Conservation (phyloP, 2,113 vertebrate species). For the Ciconia maguari region DNA sequence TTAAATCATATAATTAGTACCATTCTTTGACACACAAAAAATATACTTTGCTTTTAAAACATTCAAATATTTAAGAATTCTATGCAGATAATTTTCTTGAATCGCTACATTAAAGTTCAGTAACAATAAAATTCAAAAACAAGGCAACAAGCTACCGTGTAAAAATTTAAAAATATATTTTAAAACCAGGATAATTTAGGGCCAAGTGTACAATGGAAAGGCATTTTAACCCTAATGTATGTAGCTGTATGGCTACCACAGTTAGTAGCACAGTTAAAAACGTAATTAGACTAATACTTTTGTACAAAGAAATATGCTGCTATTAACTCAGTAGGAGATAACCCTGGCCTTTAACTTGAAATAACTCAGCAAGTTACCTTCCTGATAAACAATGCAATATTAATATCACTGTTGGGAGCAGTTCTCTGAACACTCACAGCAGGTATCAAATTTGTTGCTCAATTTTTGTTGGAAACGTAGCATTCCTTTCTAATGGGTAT, state of each 20-base stretch:
- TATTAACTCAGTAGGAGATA: slow-evolving; percentile 60
- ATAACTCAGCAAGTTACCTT: slow-evolving; percentile 65
- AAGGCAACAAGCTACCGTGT: neutral
- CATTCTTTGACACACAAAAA: neutral
- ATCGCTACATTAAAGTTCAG: neutral
- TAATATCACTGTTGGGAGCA: slow-evolving; percentile 70
- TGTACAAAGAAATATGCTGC: slow-evolving; percentile 13
- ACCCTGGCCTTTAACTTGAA: slow-evolving; percentile 70
- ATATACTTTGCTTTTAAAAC: neutral
- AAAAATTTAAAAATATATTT: neutral
- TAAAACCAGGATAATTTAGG: neutral
- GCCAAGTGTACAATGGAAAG: neutral
- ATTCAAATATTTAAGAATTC: neutral
- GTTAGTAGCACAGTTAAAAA: slow-evolving; percentile 39
- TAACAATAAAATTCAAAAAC: neutral
- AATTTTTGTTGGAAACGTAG: slow-evolving; percentile 54
- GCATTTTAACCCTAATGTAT: neutral
- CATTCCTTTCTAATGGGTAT: slow-evolving; percentile 40
- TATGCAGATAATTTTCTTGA: neutral
- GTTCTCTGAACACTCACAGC: slow-evolving; percentile 65
- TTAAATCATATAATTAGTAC: neutral
- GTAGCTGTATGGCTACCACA: neutral
- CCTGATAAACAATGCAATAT: slow-evolving; percentile 77
- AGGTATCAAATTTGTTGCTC: slow-evolving; percentile 60
- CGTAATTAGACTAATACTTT: slow-evolving; percentile 64